phyloP scores from a whole-genome alignment of 64 coral and sea anemone species.

The Dendronephthya gigantea region DNA sequence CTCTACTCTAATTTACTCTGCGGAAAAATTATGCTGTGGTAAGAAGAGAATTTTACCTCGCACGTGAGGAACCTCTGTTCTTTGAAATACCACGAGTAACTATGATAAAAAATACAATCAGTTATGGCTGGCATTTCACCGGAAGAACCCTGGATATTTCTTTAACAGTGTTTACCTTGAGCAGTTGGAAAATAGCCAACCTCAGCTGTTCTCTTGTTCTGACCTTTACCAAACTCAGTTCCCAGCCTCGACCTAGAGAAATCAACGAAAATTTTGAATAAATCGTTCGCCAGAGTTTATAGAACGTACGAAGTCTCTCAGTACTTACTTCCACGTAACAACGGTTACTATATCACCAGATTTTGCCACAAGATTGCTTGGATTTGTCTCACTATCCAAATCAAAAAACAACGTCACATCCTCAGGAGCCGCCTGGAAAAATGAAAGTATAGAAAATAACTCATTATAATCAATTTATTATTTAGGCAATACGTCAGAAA shows the following conservation, averaged over 20 bases:
- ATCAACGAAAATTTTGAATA: background rate
- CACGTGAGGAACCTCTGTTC: background rate
- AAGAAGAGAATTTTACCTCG: background rate
- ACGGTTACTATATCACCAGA: background rate
- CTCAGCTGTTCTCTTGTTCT: background rate
- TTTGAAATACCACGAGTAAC: background rate
- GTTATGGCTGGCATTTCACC: background rate
- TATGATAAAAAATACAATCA: background rate
- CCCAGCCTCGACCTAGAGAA: background rate
- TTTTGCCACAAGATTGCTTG: background rate
- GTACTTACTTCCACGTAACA: constrained; percentile 6
- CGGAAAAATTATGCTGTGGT: background rate
- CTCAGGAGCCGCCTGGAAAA: background rate
- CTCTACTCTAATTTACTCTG: background rate
- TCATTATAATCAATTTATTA: no score
- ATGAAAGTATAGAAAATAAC: background rate
- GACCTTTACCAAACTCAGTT: background rate
- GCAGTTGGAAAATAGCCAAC: background rate
- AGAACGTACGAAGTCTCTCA: no score
- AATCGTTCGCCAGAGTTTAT: no score
- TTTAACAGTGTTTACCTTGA: background rate
- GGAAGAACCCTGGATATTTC: background rate
- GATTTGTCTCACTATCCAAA: background rate
- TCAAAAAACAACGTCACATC: constrained; percentile 1
- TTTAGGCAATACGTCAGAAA: no score